Percentiles rank a stretch among this genome's conserved stretches.
Evolutionary conservation across 2,888 invertebrate species (phyloP).

Genomic region (Cephus runcator): DNA sequence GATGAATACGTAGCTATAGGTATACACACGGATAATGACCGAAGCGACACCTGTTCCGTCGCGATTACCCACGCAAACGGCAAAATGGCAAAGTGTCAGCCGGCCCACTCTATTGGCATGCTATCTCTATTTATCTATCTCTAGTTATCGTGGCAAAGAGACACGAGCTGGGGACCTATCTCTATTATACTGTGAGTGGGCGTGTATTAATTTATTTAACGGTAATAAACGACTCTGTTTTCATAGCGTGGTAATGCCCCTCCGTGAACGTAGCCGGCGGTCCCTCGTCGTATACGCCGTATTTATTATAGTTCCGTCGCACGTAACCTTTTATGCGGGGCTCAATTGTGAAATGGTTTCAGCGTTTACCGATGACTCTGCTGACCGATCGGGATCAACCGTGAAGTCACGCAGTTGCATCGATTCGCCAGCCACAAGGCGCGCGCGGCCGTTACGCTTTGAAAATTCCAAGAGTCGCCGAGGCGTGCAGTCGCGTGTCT

Average conservation of each 20-base stretch:
- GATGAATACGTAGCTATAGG: background rate
- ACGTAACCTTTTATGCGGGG: slow-evolving; percentile 32
- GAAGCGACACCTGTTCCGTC: background rate
- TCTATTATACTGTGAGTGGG: background rate
- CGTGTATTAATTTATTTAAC: slow-evolving; percentile 39
- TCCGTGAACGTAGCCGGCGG: background rate
- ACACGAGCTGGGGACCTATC: background rate
- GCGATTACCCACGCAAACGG: background rate
- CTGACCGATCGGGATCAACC: background rate
- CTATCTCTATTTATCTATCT: background rate
- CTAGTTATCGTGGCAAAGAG: background rate
- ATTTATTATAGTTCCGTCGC: slow-evolving; percentile 29
- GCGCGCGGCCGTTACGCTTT: background rate
- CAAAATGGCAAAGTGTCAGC: background rate
- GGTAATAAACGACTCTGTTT: slow-evolving; percentile 24
- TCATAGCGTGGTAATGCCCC: background rate
- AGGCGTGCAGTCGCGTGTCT: background rate
- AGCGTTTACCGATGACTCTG: background rate
- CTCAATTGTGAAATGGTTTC: slow-evolving; percentile 34
- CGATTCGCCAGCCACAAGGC: background rate
- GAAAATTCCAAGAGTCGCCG: background rate
- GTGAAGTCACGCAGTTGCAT: background rate
- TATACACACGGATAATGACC: background rate
- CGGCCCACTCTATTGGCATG: background rate
- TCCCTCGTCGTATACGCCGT: slow-evolving; percentile 24